Evolutionary conservation across 2,797 vertebrate genomes (phyloP).

Genomic region (Centroberyx gerrardi): DNA sequence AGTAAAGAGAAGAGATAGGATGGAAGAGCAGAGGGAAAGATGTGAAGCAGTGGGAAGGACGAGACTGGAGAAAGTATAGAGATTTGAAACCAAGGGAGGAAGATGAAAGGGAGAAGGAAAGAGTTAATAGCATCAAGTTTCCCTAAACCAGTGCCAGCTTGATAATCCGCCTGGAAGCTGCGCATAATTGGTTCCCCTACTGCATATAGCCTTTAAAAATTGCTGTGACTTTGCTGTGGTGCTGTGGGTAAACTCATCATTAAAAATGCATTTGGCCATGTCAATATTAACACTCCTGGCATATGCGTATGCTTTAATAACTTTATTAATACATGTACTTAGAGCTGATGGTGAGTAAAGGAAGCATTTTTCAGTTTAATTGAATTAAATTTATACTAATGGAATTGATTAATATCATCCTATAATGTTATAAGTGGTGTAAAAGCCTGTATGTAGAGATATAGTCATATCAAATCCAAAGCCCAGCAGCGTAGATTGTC

Average conservation of each 20-base stretch:
- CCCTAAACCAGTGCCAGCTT: constrained; percentile 42
- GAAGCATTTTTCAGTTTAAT: constrained; percentile 14
- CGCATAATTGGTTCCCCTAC: constrained; percentile 62
- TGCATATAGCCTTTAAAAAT: constrained; percentile 56
- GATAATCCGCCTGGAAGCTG: constrained; percentile 60
- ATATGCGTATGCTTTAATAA: constrained; percentile 10
- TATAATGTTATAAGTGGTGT: not conserved
- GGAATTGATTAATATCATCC: constrained; percentile 4
- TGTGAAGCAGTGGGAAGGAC: not conserved
- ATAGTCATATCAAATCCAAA: not conserved
- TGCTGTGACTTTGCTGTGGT: constrained; percentile 47
- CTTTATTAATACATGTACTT: constrained; percentile 12
- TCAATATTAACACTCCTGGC: constrained; percentile 52
- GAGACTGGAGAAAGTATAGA: not conserved
- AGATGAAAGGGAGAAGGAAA: not conserved
- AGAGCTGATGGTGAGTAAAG: not conserved
- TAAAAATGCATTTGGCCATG: constrained; percentile 46
- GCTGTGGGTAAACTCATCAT: constrained; percentile 57
- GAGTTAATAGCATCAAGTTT: constrained; percentile 36
- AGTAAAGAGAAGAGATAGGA: not conserved
- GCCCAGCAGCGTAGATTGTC: not conserved
- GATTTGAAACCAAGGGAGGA: not conserved
- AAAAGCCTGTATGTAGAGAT: not conserved
- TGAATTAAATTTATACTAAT: constrained; percentile 34
- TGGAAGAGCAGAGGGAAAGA: not conserved